Evolutionary conservation across 2,888 invertebrate species (phyloP).

Genomic region (Teinopalpus imperialis): DNA sequence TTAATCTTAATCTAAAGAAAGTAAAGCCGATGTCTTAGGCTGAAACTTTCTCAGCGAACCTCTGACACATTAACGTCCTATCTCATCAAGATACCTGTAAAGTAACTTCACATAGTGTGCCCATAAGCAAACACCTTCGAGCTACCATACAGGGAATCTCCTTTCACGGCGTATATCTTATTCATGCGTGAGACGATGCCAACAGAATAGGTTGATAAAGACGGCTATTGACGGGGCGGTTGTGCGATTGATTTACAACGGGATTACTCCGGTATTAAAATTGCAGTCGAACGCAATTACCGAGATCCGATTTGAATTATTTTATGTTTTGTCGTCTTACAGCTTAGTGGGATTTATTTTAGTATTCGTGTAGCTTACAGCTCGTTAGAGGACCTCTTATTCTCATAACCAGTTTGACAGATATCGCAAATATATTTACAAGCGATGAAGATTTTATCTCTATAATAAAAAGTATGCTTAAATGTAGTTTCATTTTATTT

Average conservation of each 20-base stretch:
- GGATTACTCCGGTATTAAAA: constrained; percentile 28
- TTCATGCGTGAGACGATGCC: constrained; percentile 48
- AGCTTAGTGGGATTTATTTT: constrained; percentile 25
- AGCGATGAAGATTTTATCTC: constrained; percentile 17
- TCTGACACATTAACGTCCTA: constrained; percentile 35
- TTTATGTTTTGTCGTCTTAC: constrained; percentile 25
- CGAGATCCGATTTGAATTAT: constrained; percentile 23
- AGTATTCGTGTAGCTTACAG: constrained; percentile 15
- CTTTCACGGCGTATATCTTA: constrained; percentile 51
- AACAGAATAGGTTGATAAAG: constrained; percentile 41
- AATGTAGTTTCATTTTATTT: constrained; percentile 7
- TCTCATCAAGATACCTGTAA: constrained; percentile 46
- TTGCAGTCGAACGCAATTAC: constrained; percentile 24
- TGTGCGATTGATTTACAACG: constrained; percentile 21
- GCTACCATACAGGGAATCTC: constrained; percentile 37
- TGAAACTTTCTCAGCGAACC: constrained; percentile 22
- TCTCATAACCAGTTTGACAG: constrained; percentile 22
- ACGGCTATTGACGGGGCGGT: constrained; percentile 18
- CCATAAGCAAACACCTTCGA: constrained; percentile 39
- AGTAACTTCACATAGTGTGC: constrained; percentile 26
- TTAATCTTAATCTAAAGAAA: neutral
- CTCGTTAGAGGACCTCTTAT: constrained; percentile 23
- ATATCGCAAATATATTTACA: constrained; percentile 15
- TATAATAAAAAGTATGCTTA: constrained; percentile 2
- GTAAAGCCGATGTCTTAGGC: constrained; percentile 18